A percentile compares a stretch with the other conserved stretches of the same genome.
Evolutionary conservation across 2,797 vertebrate genomes (phyloP).

Genomic region (Bradypus variegatus): DNA sequence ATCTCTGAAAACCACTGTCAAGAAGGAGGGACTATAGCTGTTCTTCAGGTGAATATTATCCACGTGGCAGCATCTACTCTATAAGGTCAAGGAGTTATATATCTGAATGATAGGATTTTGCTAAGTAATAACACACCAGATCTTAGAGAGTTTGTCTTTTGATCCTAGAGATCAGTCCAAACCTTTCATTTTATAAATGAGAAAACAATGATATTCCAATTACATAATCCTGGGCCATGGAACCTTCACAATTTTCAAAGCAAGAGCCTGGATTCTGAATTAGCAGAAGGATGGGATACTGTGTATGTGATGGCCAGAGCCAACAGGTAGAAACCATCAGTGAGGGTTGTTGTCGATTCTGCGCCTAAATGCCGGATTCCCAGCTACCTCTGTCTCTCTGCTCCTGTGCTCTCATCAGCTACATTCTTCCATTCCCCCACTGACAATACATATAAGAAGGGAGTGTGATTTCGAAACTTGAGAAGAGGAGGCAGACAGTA

Average conservation of each 20-base stretch:
- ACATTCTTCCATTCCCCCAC: background rate
- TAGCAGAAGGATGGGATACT: background rate
- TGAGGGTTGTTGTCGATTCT: background rate
- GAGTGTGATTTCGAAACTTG: background rate
- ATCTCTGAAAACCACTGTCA: background rate
- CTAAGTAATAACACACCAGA: background rate
- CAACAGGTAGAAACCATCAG: background rate
- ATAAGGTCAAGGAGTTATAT: background rate
- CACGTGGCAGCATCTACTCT: background rate
- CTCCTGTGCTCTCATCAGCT: background rate
- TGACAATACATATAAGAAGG: background rate
- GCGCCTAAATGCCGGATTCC: background rate
- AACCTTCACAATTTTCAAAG: background rate
- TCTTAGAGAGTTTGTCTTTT: background rate
- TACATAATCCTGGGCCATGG: background rate
- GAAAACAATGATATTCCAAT: background rate
- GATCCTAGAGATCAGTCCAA: background rate
- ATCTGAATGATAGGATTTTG: slow-evolving; percentile 12
- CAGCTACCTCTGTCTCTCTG: background rate
- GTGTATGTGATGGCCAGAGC: background rate
- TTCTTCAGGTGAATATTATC: background rate
- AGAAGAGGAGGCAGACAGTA: background rate
- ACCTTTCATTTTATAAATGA: background rate
- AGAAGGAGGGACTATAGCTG: background rate
- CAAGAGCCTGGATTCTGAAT: background rate